phyloP scores from a whole-genome alignment of 2,113 vertebrate genomes.

The Diadophis punctatus region DNA sequence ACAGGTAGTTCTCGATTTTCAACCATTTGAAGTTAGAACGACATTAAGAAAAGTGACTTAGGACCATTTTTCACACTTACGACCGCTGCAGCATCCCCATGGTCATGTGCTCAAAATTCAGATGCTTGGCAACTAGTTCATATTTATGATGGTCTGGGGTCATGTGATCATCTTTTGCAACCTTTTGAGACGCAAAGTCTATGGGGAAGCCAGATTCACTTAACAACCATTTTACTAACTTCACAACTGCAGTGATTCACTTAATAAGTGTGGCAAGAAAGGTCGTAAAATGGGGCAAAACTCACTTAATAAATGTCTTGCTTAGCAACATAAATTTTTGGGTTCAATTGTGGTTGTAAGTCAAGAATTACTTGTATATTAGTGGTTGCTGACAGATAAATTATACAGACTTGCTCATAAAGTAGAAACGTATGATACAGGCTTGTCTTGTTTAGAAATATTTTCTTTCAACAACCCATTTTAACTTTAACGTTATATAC shows the following conservation, averaged over 20 bases:
- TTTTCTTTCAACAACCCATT: not conserved
- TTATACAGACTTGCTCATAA: not conserved
- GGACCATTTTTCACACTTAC: not conserved
- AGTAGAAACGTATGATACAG: not conserved
- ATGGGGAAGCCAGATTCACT: not conserved
- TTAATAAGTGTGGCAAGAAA: not conserved
- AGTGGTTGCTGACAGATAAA: not conserved
- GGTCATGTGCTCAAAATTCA: not conserved
- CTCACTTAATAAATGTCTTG: not conserved
- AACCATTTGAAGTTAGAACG: not conserved
- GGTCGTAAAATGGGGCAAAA: not conserved
- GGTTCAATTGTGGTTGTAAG: not conserved
- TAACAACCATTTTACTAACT: not conserved
- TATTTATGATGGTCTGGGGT: not conserved
- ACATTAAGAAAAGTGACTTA: not conserved
- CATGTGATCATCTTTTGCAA: not conserved
- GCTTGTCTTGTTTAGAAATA: not conserved
- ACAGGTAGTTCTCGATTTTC: not conserved
- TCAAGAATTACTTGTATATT: not conserved
- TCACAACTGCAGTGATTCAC: not conserved
- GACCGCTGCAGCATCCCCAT: not conserved
- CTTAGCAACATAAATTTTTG: not conserved
- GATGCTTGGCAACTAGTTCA: not conserved
- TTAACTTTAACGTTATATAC: constrained; percentile 19
- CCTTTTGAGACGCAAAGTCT: not conserved